Evolutionary conservation across 2,113 vertebrate species (phyloP).

Genomic region (Erinaceus europaeus): DNA sequence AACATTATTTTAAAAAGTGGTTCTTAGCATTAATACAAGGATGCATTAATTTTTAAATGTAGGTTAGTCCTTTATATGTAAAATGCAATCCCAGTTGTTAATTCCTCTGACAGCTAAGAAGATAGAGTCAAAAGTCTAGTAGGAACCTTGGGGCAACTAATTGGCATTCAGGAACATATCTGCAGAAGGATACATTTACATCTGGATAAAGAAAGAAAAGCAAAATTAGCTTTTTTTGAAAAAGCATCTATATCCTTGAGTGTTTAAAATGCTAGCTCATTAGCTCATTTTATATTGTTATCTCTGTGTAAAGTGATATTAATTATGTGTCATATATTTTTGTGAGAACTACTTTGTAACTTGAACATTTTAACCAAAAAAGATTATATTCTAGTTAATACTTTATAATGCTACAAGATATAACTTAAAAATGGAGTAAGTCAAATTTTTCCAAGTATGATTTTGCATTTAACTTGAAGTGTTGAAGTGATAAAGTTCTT

Average conservation of each 20-base stretch:
- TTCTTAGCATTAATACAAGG: not conserved
- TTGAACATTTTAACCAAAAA: not conserved
- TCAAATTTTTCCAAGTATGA: not conserved
- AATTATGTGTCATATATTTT: not conserved
- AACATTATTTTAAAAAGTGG: not conserved
- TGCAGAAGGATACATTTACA: not conserved
- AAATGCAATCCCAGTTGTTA: slow-evolving; percentile 21
- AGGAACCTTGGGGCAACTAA: slow-evolving; percentile 29
- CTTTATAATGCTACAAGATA: not conserved
- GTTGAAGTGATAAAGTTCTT: not conserved
- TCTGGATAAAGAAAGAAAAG: not conserved
- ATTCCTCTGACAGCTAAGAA: slow-evolving; percentile 21
- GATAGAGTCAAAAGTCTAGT: slow-evolving; percentile 30
- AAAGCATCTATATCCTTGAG: not conserved
- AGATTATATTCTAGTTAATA: not conserved
- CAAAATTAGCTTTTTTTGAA: not conserved
- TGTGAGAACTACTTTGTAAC: not conserved
- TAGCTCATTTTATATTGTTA: not conserved
- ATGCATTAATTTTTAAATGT: slow-evolving; percentile 12
- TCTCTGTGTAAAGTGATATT: not conserved
- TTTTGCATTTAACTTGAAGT: not conserved
- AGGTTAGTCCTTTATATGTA: slow-evolving; percentile 14
- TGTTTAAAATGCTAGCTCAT: not conserved
- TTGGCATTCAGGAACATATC: not conserved
- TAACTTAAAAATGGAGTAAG: not conserved